phyloP scores from a whole-genome alignment of 2,797 vertebrate genomes.

The Notolabrus celidotus region DNA sequence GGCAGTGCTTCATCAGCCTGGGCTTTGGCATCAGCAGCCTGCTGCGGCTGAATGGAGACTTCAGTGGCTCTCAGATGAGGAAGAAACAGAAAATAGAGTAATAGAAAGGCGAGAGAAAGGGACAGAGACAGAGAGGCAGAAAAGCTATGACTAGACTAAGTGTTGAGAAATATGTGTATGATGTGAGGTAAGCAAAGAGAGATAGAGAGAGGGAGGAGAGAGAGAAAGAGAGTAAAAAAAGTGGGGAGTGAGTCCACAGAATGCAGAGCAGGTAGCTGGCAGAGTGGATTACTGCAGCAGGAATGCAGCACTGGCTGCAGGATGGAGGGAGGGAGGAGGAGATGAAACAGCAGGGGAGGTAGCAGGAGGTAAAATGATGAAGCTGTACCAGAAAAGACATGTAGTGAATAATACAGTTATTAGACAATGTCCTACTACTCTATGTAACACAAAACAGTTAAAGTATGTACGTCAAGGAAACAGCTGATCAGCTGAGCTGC shows the following conservation, averaged over 20 bases:
- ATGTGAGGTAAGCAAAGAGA: slow-evolving; percentile 34
- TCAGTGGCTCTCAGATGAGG: slow-evolving; percentile 54
- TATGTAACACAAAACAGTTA: not conserved
- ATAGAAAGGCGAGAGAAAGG: not conserved
- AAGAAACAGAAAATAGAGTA: slow-evolving; percentile 16
- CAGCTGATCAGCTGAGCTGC: not conserved
- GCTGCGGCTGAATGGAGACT: slow-evolving; percentile 68
- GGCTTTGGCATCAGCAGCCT: slow-evolving; percentile 64
- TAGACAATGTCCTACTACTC: not conserved
- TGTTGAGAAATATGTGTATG: slow-evolving; percentile 31
- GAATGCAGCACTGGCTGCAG: slow-evolving; percentile 73
- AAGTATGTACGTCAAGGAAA: not conserved
- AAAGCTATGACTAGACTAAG: slow-evolving; percentile 11
- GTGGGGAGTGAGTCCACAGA: slow-evolving; percentile 59
- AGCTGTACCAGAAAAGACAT: not conserved
- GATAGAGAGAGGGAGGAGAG: not conserved
- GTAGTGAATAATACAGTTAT: not conserved
- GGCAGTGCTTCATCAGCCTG: slow-evolving; percentile 58
- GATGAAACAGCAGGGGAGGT: slow-evolving; percentile 16
- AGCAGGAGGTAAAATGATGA: slow-evolving; percentile 45
- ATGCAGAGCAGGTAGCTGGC: slow-evolving; percentile 73
- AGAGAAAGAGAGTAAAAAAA: slow-evolving; percentile 1
- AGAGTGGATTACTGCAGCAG: slow-evolving; percentile 79
- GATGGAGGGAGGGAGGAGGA: slow-evolving; percentile 43
- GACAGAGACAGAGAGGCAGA: not conserved